phyloP scores from a whole-genome alignment of 2,797 vertebrate genomes.

The Pseudochirops cupreus region DNA sequence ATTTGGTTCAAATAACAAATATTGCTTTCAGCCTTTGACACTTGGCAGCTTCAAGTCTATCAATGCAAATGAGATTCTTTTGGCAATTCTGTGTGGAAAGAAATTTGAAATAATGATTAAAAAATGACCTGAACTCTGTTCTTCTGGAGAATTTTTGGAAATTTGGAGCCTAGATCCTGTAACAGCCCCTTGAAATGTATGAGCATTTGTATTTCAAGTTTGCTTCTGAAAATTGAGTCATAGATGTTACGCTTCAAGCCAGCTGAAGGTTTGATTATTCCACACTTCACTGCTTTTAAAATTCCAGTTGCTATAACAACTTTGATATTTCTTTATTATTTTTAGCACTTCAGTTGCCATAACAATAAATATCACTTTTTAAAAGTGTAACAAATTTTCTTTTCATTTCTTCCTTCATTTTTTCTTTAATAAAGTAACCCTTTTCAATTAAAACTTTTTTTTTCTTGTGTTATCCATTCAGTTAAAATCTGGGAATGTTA shows the following conservation, averaged over 20 bases:
- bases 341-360: slow-evolving; percentile 88
- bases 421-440: slow-evolving; percentile 72
- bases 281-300: slow-evolving; percentile 88
- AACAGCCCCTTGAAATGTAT: slow-evolving; percentile 66
- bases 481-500: slow-evolving; percentile 65
- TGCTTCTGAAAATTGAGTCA: slow-evolving; percentile 86
- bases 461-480: slow-evolving; percentile 64
- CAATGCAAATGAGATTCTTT: neutral
- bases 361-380: slow-evolving; percentile 86
- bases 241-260: slow-evolving; percentile 86
- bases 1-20: slow-evolving; percentile 34
- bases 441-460: slow-evolving; percentile 56
- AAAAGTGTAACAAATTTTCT: slow-evolving; percentile 79
- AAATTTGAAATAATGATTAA: neutral
- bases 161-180: slow-evolving; percentile 63
- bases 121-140: slow-evolving; percentile 40
- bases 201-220: slow-evolving; percentile 76
- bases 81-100: neutral
- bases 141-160: slow-evolving; percentile 54
- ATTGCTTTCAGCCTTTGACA: slow-evolving; percentile 32
- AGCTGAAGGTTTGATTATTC: slow-evolving; percentile 87
- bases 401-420: slow-evolving; percentile 42
- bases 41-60: slow-evolving; percentile 11
- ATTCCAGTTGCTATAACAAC: slow-evolving; percentile 91
- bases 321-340: slow-evolving; percentile 89